A percentile compares a stretch with the other conserved stretches of the same genome.
These are phyloP conservation scores for Toxotes chatareus DNA, from an alignment of 2,113 vertebrate species.

Conservation along the genomic window DNA sequence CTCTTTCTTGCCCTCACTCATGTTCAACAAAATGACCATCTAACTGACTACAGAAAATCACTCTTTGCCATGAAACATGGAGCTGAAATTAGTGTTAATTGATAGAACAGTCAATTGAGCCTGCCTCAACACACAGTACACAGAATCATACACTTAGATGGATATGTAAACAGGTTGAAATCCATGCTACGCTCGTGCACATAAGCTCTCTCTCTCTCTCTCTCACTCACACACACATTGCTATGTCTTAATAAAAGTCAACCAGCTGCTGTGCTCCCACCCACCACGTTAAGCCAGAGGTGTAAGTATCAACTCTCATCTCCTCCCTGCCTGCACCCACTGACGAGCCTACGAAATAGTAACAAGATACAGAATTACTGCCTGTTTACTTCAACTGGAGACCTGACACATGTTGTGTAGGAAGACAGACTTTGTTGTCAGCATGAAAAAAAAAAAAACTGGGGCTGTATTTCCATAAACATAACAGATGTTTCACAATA, in stretches of 20 bases:
- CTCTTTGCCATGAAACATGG: constrained; percentile 1
- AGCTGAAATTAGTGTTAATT: constrained; percentile 50
- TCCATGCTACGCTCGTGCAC: not conserved
- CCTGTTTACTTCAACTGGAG: constrained; percentile 73
- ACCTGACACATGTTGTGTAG: constrained; percentile 78
- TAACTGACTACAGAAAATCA: constrained; percentile 41
- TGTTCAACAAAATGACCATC: constrained; percentile 61
- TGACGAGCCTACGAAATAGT: constrained; percentile 71
- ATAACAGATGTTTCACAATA: constrained; percentile 57
- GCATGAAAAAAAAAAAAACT: constrained; percentile 31
- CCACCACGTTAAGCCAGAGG: constrained; percentile 71
- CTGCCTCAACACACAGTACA: not conserved
- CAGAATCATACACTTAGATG: not conserved
- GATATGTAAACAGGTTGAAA: constrained; percentile 25
- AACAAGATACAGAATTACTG: constrained; percentile 77
- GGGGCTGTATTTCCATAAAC: constrained; percentile 53
- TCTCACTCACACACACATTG: constrained; percentile 23
- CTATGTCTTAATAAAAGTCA: constrained; percentile 73
- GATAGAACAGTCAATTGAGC: constrained; percentile 34
- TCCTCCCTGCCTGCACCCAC: constrained; percentile 69
- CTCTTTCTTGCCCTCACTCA: constrained; percentile 28
- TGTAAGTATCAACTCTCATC: constrained; percentile 75
- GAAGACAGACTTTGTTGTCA: constrained; percentile 76
- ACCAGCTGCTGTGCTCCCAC: constrained; percentile 73
- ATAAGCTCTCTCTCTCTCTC: not conserved